Base-by-base conservation (phyloP, 2,888 invertebrate genomes). In the Thecocarcelia acutangulata region DNA sequence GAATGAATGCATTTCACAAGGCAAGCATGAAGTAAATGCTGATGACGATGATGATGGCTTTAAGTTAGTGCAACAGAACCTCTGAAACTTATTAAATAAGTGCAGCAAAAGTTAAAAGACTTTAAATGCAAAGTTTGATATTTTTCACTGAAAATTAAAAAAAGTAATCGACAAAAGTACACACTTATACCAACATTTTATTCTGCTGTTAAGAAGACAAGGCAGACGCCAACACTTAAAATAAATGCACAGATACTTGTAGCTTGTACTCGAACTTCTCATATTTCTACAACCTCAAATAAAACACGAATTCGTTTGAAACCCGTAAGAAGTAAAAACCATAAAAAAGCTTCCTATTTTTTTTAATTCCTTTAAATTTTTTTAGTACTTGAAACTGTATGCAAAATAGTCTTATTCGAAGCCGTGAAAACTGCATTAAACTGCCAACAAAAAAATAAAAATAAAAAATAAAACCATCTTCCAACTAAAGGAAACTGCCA, bases 181-280 rank as follows among this genome's bases (percentile, higher is more conserved):
- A 58, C 13, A 50, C 13, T 15, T 24, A 58, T 15, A 44, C 42
- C 9, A 33, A 64, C 24, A 68, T 66, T 75, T 59, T 17, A 54
- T 61, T 61, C 17, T 56, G 72, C 33, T 78, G 52, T 74, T 74
- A 74, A 74, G 69, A 69, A 69, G 59, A 66, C 70, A 70, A 48
- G 70, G 61, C 82, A 82, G 82, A 82, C 78, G 82, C 82, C 82
- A 82, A 82, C 82, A 78, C 82, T 82, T 78, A 50, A 82, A 78
- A 44, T 72, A 72, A 72, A 72, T 59, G 64, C 58, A 74, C 17
- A 40, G 33, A 68, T 48, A 64, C 56, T 74, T 74, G 46, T 19
- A 63, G 42, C 33, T 74, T 19, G 21, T 64, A 56, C 63, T 74
- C 54, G 54, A 74, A 63, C 63, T 73, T 40, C 33, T 46, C 61